Conservation (phyloP, 2,113 vertebrate genomes). For the Prinia subflava region DNA sequence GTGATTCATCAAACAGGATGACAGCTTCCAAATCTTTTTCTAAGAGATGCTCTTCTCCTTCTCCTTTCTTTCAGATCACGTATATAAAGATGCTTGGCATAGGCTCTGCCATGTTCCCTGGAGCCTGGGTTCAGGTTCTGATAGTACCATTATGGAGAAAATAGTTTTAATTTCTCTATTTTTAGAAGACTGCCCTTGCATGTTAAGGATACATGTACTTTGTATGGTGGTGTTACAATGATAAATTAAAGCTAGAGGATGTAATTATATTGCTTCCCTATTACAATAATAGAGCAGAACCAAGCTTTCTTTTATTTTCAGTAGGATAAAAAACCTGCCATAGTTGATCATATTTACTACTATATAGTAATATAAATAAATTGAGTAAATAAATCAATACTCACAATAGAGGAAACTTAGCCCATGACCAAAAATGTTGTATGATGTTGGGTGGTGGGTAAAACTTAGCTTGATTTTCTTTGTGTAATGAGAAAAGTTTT, state of each 20-base stretch:
- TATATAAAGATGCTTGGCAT: not conserved
- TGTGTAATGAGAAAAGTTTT: not conserved
- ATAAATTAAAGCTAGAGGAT: not conserved
- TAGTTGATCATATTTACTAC: not conserved
- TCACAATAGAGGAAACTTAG: not conserved
- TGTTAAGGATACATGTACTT: rapidly evolving
- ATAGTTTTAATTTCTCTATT: not conserved
- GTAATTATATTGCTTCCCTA: not conserved
- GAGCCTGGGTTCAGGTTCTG: not conserved
- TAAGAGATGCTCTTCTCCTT: not conserved
- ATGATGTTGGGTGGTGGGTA: not conserved
- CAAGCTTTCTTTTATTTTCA: not conserved
- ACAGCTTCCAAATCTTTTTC: not conserved
- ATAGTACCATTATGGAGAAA: not conserved
- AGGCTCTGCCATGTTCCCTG: not conserved
- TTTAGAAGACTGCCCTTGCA: not conserved
- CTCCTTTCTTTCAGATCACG: not conserved
- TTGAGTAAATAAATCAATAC: not conserved
- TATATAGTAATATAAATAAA: not conserved
- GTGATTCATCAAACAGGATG: not conserved
- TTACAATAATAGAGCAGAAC: not conserved
- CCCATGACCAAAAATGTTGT: not conserved
- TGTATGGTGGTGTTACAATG: not conserved
- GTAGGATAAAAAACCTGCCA: not conserved
- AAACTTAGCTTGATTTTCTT: not conserved